Evolutionary conservation across 2,797 vertebrate genomes (phyloP), one percentile per base, ranked within the genome.

Genomic region (Chelon auratus): DNA sequence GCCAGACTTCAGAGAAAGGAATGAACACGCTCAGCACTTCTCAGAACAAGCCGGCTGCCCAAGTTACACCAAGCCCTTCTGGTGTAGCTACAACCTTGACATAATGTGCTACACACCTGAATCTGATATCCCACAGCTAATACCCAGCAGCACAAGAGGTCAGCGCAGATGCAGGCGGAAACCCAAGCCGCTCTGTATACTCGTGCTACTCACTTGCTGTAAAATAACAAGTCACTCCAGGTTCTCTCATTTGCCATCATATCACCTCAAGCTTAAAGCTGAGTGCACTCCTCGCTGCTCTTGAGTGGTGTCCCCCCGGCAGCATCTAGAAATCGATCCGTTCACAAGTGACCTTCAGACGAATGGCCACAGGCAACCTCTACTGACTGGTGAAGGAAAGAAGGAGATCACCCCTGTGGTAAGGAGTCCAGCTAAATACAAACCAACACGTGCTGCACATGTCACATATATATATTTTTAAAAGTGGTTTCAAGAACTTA

Each of bases 281-380:
- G 74, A 77, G 66, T 54, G 45, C 56, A 64, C 47, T 24, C 45
- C 62, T 59, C 56, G 68, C 68, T 80, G 74, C 58, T 75, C 52
- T 65, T 68, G 65, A 82, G 72, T 66, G 65, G 60, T 42, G 74
- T 87, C 17, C 75, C 22, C 67, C 57, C 66, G 24, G 74, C 42
- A 61, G 84, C 65, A 84, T 80, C 33, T 56, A 59, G 54, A 47
- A 82, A 93, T 92, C 14, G 88, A 92, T 90, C 84, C 57, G 45
- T 66, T 77, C 74, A 59, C 42, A 65, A 88, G 78, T 89, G 90
- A 93, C 93, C 90, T 94, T 94, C 92, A 93, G 68, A 83, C 17
- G 15, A 51, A 78, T 59, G 68, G 81, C 57, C 68, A 73, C 75
- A 57, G 83, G 66, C 77, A 64, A 77, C 15, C 26, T 68, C 75